These are phyloP conservation scores for Crocodylus rhombifer DNA, from an alignment of 2,797 vertebrate species.

Conservation along the genomic window DNA sequence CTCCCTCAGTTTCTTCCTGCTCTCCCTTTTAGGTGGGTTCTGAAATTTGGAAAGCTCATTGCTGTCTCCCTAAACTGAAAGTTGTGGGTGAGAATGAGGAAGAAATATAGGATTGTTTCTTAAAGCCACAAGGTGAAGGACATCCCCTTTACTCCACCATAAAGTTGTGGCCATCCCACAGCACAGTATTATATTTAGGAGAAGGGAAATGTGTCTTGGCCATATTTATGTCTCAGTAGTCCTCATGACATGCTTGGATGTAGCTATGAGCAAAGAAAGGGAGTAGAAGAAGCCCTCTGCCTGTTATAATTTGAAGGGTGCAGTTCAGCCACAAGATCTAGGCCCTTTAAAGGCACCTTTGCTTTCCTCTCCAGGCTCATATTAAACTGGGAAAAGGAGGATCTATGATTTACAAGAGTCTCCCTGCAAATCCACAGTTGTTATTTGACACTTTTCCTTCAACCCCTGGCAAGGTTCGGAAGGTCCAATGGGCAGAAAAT, in stretches of 20 bases:
- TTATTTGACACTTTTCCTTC: accelerated
- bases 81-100: accelerated
- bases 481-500: accelerated
- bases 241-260: accelerated
- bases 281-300: neutral
- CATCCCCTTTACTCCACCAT: accelerated
- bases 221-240: accelerated
- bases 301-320: neutral
- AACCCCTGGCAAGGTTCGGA: neutral
- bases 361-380: neutral
- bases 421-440: neutral
- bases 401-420: neutral
- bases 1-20: accelerated
- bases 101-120: accelerated
- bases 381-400: neutral
- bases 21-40: neutral
- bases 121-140: neutral
- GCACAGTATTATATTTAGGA: neutral
- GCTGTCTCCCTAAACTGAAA: accelerated
- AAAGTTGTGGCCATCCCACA: accelerated
- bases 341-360: neutral
- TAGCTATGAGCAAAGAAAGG: neutral
- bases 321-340: neutral
- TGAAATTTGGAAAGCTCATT: neutral
- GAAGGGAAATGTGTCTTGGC: neutral